phyloP scores from a whole-genome alignment of 2,888 invertebrate genomes.

The Idaea aversata region DNA sequence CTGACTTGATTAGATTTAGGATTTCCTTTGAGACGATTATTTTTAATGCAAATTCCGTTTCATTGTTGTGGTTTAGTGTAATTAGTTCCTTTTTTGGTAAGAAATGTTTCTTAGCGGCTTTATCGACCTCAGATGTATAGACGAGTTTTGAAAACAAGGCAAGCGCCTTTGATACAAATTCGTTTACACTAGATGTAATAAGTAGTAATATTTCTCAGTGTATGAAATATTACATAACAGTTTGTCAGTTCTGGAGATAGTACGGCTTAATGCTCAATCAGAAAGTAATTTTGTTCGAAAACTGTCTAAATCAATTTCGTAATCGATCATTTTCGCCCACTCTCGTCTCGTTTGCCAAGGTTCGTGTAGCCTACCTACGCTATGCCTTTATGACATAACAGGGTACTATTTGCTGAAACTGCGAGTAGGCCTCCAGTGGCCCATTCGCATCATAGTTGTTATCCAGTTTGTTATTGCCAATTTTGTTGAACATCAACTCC shows the following conservation, averaged over 20 bases:
- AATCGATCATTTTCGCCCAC: background rate
- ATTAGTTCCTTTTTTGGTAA: slow-evolving; percentile 7
- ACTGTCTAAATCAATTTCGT: background rate
- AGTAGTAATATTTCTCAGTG: background rate
- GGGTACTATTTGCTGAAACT: background rate
- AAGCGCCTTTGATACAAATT: background rate
- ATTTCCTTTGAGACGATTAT: slow-evolving; percentile 7
- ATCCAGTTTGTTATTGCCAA: background rate
- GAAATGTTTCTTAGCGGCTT: background rate
- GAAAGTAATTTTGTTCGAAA: background rate
- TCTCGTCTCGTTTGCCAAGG: background rate
- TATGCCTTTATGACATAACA: background rate
- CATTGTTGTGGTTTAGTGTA: slow-evolving; percentile 12
- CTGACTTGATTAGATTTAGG: slow-evolving; percentile 16
- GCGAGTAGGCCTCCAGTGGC: background rate
- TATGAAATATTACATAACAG: background rate
- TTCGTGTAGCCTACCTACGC: background rate
- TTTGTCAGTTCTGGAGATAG: background rate
- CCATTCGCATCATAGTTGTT: background rate
- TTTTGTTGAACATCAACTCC: background rate
- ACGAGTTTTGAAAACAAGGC: background rate
- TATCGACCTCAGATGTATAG: background rate
- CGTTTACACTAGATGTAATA: too few relatives aligned
- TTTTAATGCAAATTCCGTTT: background rate
- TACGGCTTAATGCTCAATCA: background rate